Evolutionary conservation across 2,888 invertebrate genomes (phyloP), one percentile per base, ranked within the genome.

Genomic region (Melanostoma mellinum): DNA sequence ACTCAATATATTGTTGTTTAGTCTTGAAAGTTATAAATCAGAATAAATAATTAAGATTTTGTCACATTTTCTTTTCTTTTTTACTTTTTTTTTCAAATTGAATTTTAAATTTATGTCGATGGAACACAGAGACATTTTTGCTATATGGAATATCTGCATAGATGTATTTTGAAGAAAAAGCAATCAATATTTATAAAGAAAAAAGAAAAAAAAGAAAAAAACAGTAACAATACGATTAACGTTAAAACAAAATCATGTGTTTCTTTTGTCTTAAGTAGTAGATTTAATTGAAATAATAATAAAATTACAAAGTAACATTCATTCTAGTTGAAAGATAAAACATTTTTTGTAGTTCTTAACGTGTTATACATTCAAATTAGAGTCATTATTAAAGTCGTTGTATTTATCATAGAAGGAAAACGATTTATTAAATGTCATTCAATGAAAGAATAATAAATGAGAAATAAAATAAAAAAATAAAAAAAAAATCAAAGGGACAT

Each of bases 351-450:
- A 84, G 79, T 75, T 78, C 79, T 84, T 71, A 74, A 79, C 79
- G 84, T 84, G 79, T 84, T 84, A 75, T 84, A 74, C 79, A 75
- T 75, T 84, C 55, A 40, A 74, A 79, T 71, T 84, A 79, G 75
- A 79, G 61, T 78, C 84, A 84, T 71, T 79, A 68, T 84, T 61
- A 74, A 84, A 81, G 48, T 81, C 65, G 71, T 76, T 65, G 71
- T 44, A 71, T 76, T 81, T 81, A 76, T 75, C 67, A 38, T 9
- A 38, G n/a, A 79, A 61, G 35, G n/a, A 69, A 84, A 74, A 84
- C 78, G 71, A 84, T 84, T 84, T 84, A 74, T 67, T 84, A 71
- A 82, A 74, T 84, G 84, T 84, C 78, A 84, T 84, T 84, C 71
- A 79, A 71, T 74, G 71, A 79, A 72, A 58, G 44, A 84, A 84